A percentile compares a stretch with the other conserved stretches of the same genome.
Conservation (phyloP, 2,113 vertebrate genomes). For the Calyptommatus sinebrachiatus region DNA sequence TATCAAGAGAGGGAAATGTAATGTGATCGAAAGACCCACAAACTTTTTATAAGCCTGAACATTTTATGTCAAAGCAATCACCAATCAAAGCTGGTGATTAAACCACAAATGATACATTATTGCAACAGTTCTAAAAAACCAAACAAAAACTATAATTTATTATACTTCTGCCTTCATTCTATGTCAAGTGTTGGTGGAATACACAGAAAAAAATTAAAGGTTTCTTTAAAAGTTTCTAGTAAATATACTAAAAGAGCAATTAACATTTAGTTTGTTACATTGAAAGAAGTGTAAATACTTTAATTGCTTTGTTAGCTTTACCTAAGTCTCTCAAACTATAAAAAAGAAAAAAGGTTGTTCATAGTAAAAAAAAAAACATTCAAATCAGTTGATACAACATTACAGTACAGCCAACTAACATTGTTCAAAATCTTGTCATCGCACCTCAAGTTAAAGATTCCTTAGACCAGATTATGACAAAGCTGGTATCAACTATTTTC, state of each 20-base stretch:
- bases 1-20: not conserved
- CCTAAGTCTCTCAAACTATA: slow-evolving; percentile 78
- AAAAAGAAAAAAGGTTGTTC: slow-evolving; percentile 66
- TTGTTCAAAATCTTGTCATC: slow-evolving; percentile 79
- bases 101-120: slow-evolving; percentile 63
- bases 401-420: slow-evolving; percentile 88
- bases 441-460: slow-evolving; percentile 72
- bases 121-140: slow-evolving; percentile 78
- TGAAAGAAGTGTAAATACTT: slow-evolving; percentile 80
- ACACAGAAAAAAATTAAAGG: slow-evolving; percentile 83
- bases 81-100: slow-evolving; percentile 49
- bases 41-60: slow-evolving; percentile 53
- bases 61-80: slow-evolving; percentile 61
- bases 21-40: slow-evolving; percentile 34
- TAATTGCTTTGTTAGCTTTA: slow-evolving; percentile 92
- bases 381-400: slow-evolving; percentile 92
- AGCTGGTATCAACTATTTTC: slow-evolving; percentile 74
- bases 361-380: slow-evolving; percentile 76
- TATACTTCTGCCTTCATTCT: slow-evolving; percentile 79
- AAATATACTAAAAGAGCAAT: slow-evolving; percentile 83
- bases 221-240: slow-evolving; percentile 84
- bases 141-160: slow-evolving; percentile 87
- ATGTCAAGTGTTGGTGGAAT: slow-evolving; percentile 78
- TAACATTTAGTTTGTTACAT: slow-evolving; percentile 80
- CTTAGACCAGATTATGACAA: slow-evolving; percentile 74